Evolutionary conservation across 2,797 vertebrate genomes (phyloP), one percentile per base, ranked within the genome.

Genomic region (Tinamus major): DNA sequence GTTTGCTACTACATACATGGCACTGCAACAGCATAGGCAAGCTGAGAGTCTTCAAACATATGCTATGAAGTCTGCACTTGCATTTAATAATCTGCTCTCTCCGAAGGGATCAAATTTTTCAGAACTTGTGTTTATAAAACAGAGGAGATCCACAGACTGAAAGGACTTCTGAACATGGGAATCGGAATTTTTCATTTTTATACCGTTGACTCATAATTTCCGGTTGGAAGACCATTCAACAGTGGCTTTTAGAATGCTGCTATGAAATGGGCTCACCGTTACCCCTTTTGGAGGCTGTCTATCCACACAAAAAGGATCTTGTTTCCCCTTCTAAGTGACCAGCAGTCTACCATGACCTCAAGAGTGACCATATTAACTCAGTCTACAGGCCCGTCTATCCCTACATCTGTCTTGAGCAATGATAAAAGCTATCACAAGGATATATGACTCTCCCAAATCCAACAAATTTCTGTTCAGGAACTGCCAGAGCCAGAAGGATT

Each of bases 171-270:
- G 59, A 39, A 86, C 62, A 9, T 26, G 11, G 12, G 4, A 61
- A 19, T 29, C 6, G 3, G 42, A 42, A 20, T 62, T 85, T 76
- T 26, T 27, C 0, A 0, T 8, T 78, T 89, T 89, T 18, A 48
- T 17, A 7, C 61, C 3, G 23, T 9, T 41, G 55, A 18, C 5
- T 64, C 3, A 0, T 1, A 1, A 8, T 9, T 31, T 86, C n/a
- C 26, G 7, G 26, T 10, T 72, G 33, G 58, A 65, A 80, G 31
- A 31, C 35, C 20, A 10, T 75, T 89, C 62, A 26, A 46, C 17
- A 17, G 55, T 67, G 55, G 16, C 7, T 56, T 44, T 74, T 41
- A 19, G 48, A 18, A 51, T 44, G 42, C 68, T 92, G 48, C 39
- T 61, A 27, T 56, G 51, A 56, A 74, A 26, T 13, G 35, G 56